Evolutionary conservation across 2,113 vertebrate genomes (phyloP).

Genomic region (Abramis brama): DNA sequence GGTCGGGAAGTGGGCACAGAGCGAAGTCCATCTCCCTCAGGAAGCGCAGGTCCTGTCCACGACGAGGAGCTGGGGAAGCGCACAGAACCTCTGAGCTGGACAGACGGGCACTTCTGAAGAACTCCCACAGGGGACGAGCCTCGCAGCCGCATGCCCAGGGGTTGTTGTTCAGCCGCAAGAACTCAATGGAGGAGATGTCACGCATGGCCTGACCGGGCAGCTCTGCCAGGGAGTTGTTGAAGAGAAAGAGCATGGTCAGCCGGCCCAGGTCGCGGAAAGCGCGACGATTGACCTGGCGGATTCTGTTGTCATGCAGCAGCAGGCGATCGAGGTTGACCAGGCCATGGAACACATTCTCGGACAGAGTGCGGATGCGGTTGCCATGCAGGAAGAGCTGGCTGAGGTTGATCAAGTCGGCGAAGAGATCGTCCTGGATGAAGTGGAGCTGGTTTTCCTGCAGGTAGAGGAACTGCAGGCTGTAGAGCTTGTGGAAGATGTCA

Average conservation of each 20-base stretch:
- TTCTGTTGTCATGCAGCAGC: slow-evolving; percentile 91
- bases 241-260: slow-evolving; percentile 96
- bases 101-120: slow-evolving; percentile 86
- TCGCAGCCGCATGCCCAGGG: slow-evolving; percentile 98
- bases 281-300: slow-evolving; percentile 85
- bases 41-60: slow-evolving; percentile 87
- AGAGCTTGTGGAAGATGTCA: slow-evolving; percentile 90
- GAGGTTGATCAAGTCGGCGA: slow-evolving; percentile 93
- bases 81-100: slow-evolving; percentile 92
- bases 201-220: slow-evolving; percentile 88
- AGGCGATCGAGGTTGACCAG: slow-evolving; percentile 92
- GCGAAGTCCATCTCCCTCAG: slow-evolving; percentile 88
- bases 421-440: slow-evolving; percentile 95
- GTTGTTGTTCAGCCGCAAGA: slow-evolving; percentile 94
- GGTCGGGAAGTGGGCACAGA: slow-evolving; percentile 82
- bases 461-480: slow-evolving; percentile 97
- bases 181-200: slow-evolving; percentile 88
- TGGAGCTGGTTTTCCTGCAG: slow-evolving; percentile 95
- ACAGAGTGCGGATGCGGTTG: slow-evolving; percentile 90
- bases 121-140: slow-evolving; percentile 89
- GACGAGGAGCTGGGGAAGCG: slow-evolving; percentile 81
- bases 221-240: slow-evolving; percentile 93
- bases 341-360: slow-evolving; percentile 90
- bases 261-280: slow-evolving; percentile 89
- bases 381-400: slow-evolving; percentile 96